Base-by-base conservation (phyloP, 30 jellyfish, hydroid and myxozoan genomes). In the Pseudorhiza aurosa region DNA sequence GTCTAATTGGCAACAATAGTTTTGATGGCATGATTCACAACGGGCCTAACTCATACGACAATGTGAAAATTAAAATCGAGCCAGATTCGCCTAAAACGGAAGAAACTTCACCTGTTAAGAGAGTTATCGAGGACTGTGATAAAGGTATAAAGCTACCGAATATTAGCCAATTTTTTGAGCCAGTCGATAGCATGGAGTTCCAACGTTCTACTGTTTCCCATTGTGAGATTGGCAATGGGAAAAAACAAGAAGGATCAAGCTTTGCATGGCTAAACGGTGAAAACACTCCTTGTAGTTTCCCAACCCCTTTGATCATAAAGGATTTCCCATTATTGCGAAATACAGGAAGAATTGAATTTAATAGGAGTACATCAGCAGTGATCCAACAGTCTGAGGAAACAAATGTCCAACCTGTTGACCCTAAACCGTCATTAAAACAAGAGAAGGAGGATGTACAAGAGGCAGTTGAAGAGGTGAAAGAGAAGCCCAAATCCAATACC, bases 101-200 rank as follows among this genome's bases (percentile, higher is more conserved):
- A n/a, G 44, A 65, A n/a, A 68, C 65, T 10, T 22, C 55, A 6
- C 59, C 53, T 0, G 64, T 19, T n/a, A 64, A 37, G 18, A 18
- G 30, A 22, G 86, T 60, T 12, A 33, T 17, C 21, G 81, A 65
- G 8, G 65, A 46, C 35, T 57, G 33, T 19, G 67, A 29, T 17
- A 50, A 75, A 67, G 60, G 59, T 4, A 43, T 55, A 12, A 76
- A 76, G 30, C 49, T 87, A 46, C 96, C 96, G 62, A 87, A 87
- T 46, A 87, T 87, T 47, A 87, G 96, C 57, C 96, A 75, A 50
- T 87, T 87, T 77, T 87, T 87, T 40, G 90, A 87, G 82, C 96
- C 96, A 19, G 87, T 87, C 9, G 96, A 87, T 35, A 68, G 75
- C 8, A 75, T 87, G 82, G 83, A 87, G 51, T 87, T 87, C 56